phyloP scores from a whole-genome alignment of 2,888 invertebrate species.

The Theretra japonica region DNA sequence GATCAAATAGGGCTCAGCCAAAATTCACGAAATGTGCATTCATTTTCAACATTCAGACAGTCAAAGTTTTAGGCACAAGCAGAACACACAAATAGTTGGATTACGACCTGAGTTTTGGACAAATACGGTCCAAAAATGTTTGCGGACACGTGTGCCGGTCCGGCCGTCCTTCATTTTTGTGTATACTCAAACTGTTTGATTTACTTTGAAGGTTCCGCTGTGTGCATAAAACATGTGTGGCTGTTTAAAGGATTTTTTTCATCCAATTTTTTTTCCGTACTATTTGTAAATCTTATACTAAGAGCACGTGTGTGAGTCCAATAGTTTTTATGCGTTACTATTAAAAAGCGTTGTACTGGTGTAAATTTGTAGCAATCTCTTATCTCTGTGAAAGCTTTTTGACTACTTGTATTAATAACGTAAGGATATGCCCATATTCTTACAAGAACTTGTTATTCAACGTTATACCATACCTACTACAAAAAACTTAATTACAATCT shows the following conservation, averaged over 20 bases:
- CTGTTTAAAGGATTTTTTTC: slow-evolving; percentile 43
- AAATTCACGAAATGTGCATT: slow-evolving; percentile 29
- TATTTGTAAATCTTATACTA: slow-evolving; percentile 15
- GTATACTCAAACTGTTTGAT: slow-evolving; percentile 67
- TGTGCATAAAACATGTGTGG: slow-evolving; percentile 58
- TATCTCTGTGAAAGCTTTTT: slow-evolving; percentile 4
- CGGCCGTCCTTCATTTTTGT: slow-evolving; percentile 66
- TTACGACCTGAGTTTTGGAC: slow-evolving; percentile 64
- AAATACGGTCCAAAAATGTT: slow-evolving; percentile 73
- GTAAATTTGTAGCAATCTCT: not conserved
- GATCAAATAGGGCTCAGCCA: slow-evolving; percentile 61
- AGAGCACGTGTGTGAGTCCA: slow-evolving; percentile 19
- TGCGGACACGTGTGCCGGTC: slow-evolving; percentile 72
- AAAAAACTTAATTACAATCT: slow-evolving; percentile 2
- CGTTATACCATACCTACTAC: not conserved
- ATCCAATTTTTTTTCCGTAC: slow-evolving; percentile 36
- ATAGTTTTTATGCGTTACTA: not conserved
- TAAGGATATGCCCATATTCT: slow-evolving; percentile 11
- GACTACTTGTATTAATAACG: not conserved
- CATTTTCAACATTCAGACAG: slow-evolving; percentile 4
- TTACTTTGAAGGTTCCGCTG: slow-evolving; percentile 72
- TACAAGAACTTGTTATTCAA: slow-evolving; percentile 2
- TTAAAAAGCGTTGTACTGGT: not conserved
- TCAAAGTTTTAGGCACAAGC: slow-evolving; percentile 41
- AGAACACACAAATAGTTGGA: slow-evolving; percentile 54